Evolutionary conservation across 2,888 invertebrate species (phyloP).

Genomic region (Xylocampa areola): DNA sequence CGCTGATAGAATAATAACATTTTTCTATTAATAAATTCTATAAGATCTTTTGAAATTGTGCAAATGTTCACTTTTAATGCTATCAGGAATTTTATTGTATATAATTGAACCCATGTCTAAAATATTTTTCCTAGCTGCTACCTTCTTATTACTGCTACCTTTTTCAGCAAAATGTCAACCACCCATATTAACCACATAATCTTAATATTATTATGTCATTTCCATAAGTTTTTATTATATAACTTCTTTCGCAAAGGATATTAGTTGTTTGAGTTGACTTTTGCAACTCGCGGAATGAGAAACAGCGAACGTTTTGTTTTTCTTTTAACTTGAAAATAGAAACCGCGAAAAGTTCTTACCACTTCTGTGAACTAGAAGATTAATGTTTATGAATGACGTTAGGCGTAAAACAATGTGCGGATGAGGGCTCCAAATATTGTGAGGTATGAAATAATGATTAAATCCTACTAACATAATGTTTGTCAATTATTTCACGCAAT

Average conservation of each 20-base stretch:
- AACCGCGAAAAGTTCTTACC: conserved; percentile 1
- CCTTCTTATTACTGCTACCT: too few relatives aligned
- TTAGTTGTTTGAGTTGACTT: conserved; percentile 49
- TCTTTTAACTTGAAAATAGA: conserved; percentile 42
- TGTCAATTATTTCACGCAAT: too few relatives aligned
- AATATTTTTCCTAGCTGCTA: too few relatives aligned
- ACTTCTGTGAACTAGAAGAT: conserved; percentile 12
- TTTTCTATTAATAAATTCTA: too few relatives aligned
- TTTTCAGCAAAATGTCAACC: conserved; percentile 1
- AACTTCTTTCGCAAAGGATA: conserved; percentile 46
- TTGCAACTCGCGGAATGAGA: conserved; percentile 27
- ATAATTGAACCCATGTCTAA: too few relatives aligned
- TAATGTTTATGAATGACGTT: conserved; percentile 20
- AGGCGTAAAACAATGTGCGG: not conserved
- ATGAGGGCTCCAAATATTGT: not conserved
- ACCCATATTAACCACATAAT: conserved; percentile 13
- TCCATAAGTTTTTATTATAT: conserved; percentile 21
- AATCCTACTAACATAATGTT: too few relatives aligned
- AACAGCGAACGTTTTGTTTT: conserved; percentile 31
- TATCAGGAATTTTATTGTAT: too few relatives aligned
- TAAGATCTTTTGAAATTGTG: too few relatives aligned
- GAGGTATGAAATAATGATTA: too few relatives aligned
- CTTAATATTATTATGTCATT: conserved; percentile 19
- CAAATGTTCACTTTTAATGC: too few relatives aligned
- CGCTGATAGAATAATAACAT: too few relatives aligned